A percentile compares a stretch with the other conserved stretches of the same genome.
Conservation (phyloP, 1,140 invertebrate genomes). For the Cotesia typhae region DNA sequence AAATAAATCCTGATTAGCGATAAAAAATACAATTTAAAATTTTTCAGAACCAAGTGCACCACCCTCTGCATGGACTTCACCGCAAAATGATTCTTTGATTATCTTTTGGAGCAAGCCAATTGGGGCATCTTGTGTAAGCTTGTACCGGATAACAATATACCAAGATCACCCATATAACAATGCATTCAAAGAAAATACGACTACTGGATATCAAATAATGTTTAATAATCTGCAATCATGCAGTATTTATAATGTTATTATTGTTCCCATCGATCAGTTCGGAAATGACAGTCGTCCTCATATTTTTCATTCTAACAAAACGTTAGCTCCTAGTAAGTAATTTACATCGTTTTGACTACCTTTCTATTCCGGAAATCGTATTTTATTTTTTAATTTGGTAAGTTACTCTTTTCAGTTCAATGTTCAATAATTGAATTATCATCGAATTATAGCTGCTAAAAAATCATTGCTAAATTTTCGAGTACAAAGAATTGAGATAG, state of each 20-base stretch:
- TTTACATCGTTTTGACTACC: conserved; percentile 14
- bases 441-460: no score
- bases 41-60: conserved; percentile 45
- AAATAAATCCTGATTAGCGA: conserved; percentile 10
- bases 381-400: no score
- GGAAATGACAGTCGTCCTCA: conserved; percentile 26
- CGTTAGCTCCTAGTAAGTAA: conserved; percentile 36
- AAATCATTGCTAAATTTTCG: no score
- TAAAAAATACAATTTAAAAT: conserved; percentile 23
- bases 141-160: conserved; percentile 45
- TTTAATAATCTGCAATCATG: conserved; percentile 46
- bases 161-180: not conserved
- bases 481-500: no score
- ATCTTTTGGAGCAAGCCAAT: conserved; percentile 48
- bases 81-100: conserved; percentile 38
- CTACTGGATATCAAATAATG: conserved; percentile 33
- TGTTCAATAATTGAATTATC: no score
- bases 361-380: conserved; percentile 22
- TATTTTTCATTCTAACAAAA: conserved; percentile 22
- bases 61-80: conserved; percentile 5
- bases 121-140: conserved; percentile 43
- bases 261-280: conserved; percentile 42
- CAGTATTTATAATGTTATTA: conserved; percentile 41
- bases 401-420: no score
- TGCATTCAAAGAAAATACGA: conserved; percentile 13